A percentile compares a stretch with the other conserved stretches of the same genome.
Evolutionary conservation across 2,888 invertebrate genomes (phyloP).

Genomic region (Pterostichus niger): DNA sequence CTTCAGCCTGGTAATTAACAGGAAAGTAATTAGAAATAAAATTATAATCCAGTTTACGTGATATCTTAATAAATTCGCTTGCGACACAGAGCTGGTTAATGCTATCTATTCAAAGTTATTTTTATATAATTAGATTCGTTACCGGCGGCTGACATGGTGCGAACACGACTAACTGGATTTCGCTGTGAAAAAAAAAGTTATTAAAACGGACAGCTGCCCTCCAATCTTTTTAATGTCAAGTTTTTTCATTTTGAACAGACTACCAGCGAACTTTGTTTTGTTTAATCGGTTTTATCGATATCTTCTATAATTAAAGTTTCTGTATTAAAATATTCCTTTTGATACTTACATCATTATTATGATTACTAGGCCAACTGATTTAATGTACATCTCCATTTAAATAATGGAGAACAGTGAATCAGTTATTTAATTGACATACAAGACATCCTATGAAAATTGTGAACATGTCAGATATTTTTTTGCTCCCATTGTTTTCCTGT

Average conservation of each 20-base stretch:
- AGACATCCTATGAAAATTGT: too few relatives aligned
- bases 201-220: conserved; percentile 55
- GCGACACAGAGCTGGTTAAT: conserved; percentile 53
- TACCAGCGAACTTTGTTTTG: conserved; percentile 33
- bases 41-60: conserved; percentile 62
- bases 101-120: conserved; percentile 59
- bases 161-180: conserved; percentile 52
- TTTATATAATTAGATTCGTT: conserved; percentile 61
- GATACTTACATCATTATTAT: too few relatives aligned
- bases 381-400: too few relatives aligned
- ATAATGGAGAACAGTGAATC: too few relatives aligned
- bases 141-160: conserved; percentile 50
- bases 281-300: conserved; percentile 50
- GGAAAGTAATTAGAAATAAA: conserved; percentile 62
- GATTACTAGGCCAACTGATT: too few relatives aligned
- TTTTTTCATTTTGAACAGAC: conserved; percentile 43
- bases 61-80: conserved; percentile 57
- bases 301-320: conserved; percentile 40
- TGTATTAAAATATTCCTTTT: conserved; percentile 15
- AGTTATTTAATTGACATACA: too few relatives aligned
- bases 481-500: too few relatives aligned
- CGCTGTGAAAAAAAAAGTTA: conserved; percentile 24
- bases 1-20: conserved; percentile 43
- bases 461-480: too few relatives aligned
- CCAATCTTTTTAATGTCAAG: conserved; percentile 53